Conservation (phyloP, 2,797 vertebrate genomes). For the Brachyalestes nurse region DNA sequence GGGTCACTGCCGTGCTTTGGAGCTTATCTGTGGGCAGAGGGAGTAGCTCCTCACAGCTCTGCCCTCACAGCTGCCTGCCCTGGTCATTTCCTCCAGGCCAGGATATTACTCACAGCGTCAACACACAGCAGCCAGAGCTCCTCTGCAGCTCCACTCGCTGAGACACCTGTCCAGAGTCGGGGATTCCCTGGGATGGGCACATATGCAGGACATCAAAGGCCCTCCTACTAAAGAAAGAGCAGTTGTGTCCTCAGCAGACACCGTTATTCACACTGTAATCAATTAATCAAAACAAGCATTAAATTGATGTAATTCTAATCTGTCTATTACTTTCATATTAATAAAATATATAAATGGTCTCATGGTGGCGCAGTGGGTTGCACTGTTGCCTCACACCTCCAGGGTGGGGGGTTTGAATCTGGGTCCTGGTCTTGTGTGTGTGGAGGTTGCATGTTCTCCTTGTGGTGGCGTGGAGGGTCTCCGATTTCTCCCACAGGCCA, state of each 20-base stretch:
- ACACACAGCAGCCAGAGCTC: constrained; percentile 45
- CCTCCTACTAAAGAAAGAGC: background rate
- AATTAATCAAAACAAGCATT: no score
- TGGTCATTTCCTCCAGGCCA: constrained; percentile 58
- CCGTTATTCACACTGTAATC: background rate
- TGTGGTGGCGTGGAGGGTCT: no score
- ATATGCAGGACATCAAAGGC: constrained; percentile 7
- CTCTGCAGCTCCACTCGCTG: constrained; percentile 7
- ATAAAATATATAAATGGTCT: no score
- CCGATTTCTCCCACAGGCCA: no score
- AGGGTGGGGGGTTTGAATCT: no score
- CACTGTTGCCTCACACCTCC: no score
- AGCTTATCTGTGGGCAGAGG: constrained; percentile 49
- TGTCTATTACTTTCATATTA: no score
- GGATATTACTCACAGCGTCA: constrained; percentile 66
- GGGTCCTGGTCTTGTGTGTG: no score
- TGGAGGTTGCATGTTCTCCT: no score
- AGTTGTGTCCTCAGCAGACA: background rate
- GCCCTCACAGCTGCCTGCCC: constrained; percentile 29
- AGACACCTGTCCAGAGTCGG: constrained; percentile 44
- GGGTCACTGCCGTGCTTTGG: constrained; percentile 40
- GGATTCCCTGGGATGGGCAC: constrained; percentile 38
- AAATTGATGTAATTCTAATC: no score
- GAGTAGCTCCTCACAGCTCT: constrained; percentile 49
- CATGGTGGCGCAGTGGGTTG: no score